These are phyloP conservation scores for Myripristis murdjan DNA, from an alignment of 2,797 vertebrate genomes.

Conservation along the genomic window DNA sequence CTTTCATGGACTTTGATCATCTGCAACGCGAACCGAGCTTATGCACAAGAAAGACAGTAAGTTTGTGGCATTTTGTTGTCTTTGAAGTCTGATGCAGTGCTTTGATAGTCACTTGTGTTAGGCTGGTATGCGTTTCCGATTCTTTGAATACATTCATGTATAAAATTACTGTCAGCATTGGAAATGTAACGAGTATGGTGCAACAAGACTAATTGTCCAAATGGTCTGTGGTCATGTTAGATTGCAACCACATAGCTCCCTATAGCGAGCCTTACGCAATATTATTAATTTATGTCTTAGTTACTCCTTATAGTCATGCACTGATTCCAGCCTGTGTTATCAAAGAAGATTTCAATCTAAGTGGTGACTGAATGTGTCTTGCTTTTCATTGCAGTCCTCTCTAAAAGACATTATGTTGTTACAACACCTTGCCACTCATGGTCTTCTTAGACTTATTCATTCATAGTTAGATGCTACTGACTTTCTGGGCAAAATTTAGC, in stretches of 20 bases:
- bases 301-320: neutral
- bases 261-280: neutral
- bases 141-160: neutral
- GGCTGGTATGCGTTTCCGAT: slow-evolving; percentile 27
- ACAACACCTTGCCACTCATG: neutral
- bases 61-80: slow-evolving; percentile 64
- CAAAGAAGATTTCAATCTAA: neutral
- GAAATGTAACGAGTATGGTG: neutral
- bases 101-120: neutral
- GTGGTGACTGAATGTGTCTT: neutral
- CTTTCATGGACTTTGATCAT: slow-evolving; percentile 81
- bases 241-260: neutral
- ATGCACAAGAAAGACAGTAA: slow-evolving; percentile 84
- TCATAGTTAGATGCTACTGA: slow-evolving; percentile 1
- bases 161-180: neutral
- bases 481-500: neutral
- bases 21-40: slow-evolving; percentile 73
- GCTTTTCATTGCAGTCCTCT: neutral
- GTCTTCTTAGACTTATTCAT: neutral
- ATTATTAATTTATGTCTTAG: neutral
- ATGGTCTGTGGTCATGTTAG: neutral
- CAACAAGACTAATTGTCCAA: neutral
- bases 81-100: slow-evolving; percentile 17
- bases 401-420: neutral
- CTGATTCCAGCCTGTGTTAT: neutral